A percentile compares a stretch with the other conserved stretches of the same genome.
These are phyloP conservation scores for Choristoneura fumiferana DNA, from an alignment of 1,140 invertebrate genomes.

Conservation along the genomic window DNA sequence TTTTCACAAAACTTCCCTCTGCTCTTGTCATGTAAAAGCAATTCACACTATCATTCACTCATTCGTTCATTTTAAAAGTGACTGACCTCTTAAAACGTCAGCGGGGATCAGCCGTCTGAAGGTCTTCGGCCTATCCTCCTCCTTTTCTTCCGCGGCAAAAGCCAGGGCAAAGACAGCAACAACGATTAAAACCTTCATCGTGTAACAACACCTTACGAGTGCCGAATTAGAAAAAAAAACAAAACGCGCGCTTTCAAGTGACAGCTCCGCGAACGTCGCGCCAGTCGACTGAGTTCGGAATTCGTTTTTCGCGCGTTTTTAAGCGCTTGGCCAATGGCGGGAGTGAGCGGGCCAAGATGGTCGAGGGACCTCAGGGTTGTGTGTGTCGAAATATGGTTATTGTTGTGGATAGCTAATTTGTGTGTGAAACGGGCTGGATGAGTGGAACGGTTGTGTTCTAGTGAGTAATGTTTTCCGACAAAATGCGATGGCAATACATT, in stretches of 20 bases:
- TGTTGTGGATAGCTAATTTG: no score
- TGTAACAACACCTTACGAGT: conserved; percentile 55
- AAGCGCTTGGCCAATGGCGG: conserved; percentile 39
- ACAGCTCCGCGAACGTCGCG: conserved; percentile 41
- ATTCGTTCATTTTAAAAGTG: conserved; percentile 20
- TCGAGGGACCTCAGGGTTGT: conserved; percentile 5
- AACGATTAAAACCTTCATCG: conserved; percentile 72
- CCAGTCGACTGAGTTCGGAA: conserved; percentile 49
- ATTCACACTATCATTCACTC: no score
- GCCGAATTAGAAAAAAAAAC: conserved; percentile 44
- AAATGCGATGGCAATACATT: no score
- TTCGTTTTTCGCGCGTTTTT: conserved; percentile 41
- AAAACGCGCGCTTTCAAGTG: conserved; percentile 42
- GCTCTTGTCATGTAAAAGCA: no score
- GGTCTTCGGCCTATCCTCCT: conserved; percentile 79
- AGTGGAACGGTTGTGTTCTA: no score
- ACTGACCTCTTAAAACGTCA: conserved; percentile 88
- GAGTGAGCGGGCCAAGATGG: conserved; percentile 39
- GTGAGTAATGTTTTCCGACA: no score
- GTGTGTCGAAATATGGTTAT: background rate
- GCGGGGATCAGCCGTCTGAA: conserved; percentile 90
- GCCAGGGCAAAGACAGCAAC: conserved; percentile 79
- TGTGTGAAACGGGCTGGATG: no score
- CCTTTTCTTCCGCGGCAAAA: conserved; percentile 80
- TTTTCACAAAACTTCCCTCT: no score